phyloP scores from a whole-genome alignment of 2,797 vertebrate genomes.

The Bovichtus variegatus region DNA sequence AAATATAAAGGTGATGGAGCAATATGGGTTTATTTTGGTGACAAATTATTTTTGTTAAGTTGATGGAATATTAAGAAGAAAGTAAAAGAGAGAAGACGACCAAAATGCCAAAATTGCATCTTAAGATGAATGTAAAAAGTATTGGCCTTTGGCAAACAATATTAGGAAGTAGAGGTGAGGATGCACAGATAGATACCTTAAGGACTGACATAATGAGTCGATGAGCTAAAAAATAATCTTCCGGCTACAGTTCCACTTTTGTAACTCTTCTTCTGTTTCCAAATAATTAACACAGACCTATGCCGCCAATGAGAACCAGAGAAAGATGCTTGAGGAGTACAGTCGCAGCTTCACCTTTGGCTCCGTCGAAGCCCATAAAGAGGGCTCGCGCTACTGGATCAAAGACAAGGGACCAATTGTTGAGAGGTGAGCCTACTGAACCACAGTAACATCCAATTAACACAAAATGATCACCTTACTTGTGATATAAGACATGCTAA shows the following conservation, averaged over 20 bases:
- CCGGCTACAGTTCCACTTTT: not conserved
- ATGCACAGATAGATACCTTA: no score
- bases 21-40: no score
- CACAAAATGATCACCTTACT: not conserved
- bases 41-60: no score
- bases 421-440: conserved; percentile 86
- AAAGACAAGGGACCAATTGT: conserved; percentile 95
- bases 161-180: not conserved
- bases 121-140: not conserved
- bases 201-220: not conserved
- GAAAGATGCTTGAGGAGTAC: conserved; percentile 91
- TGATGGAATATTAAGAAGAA: not conserved
- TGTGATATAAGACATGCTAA: not conserved
- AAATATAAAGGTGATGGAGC: not conserved
- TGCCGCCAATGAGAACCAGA: conserved; percentile 90
- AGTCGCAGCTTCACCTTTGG: conserved; percentile 89
- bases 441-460: not conserved
- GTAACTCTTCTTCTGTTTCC: not conserved
- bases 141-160: not conserved
- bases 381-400: conserved; percentile 94
- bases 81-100: not conserved
- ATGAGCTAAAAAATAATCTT: not conserved
- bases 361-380: conserved; percentile 92
- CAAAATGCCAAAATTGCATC: not conserved
- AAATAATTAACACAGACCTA: conserved; percentile 75